Conservation (phyloP, 1,140 invertebrate genomes). For the Teleogryllus occipitalis region DNA sequence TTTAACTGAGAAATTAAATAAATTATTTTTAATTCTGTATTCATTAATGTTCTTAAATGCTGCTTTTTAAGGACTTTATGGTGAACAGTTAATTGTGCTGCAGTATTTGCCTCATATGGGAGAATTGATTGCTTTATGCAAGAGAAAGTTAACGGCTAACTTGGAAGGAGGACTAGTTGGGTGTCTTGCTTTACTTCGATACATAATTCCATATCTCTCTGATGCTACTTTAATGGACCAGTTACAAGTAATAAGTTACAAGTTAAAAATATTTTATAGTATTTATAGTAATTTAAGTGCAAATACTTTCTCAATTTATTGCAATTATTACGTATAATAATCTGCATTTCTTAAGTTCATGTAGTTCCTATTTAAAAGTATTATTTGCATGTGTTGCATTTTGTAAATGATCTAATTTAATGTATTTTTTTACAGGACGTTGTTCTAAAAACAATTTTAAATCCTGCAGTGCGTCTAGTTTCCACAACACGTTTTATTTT, state of each 20-base stretch:
- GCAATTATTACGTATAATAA: background rate
- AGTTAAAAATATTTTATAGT: background rate
- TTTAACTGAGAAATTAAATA: too few species aligned
- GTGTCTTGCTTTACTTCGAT: constrained; percentile 69
- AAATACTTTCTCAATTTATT: background rate
- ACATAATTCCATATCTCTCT: constrained; percentile 71
- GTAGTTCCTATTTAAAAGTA: background rate
- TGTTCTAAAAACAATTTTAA: constrained; percentile 66
- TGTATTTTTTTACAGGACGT: constrained; percentile 44
- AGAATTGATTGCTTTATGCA: constrained; percentile 68
- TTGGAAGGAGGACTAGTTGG: constrained; percentile 84
- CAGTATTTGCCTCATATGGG: constrained; percentile 92
- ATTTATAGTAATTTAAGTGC: background rate
- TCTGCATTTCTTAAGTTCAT: background rate
- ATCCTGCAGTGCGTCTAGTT: constrained; percentile 63
- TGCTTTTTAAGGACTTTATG: constrained; percentile 62
- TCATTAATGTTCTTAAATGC: too few species aligned
- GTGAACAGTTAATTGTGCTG: constrained; percentile 84
- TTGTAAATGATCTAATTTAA: background rate
- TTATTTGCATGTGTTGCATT: background rate
- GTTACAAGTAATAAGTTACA: constrained; percentile 37
- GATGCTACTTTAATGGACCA: constrained; percentile 81
- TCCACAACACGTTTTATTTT: constrained; percentile 66
- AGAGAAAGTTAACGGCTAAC: constrained; percentile 66
- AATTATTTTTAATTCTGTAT: too few species aligned